These are phyloP conservation scores for Chrysopilus asiliformis DNA, from an alignment of 2,888 invertebrate species.

Conservation along the genomic window DNA sequence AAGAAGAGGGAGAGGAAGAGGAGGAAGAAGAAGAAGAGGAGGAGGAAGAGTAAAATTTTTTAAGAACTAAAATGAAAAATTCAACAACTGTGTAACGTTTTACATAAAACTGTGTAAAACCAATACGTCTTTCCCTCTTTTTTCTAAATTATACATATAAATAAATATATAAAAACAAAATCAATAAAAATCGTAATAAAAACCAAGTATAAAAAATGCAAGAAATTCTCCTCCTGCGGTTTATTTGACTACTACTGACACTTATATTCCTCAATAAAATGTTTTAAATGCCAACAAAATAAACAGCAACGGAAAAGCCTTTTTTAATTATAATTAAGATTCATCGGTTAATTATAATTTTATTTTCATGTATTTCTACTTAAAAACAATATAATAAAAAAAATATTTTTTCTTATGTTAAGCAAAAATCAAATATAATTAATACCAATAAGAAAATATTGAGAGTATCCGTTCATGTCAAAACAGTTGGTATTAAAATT, in stretches of 20 bases:
- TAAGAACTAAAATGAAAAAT: constrained; percentile 25
- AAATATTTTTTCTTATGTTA: constrained; percentile 12
- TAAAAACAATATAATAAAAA: constrained; percentile 10
- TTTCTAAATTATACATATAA: too few species aligned
- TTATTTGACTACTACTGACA: constrained; percentile 39
- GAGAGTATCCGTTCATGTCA: constrained; percentile 12
- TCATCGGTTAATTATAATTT: constrained; percentile 16
- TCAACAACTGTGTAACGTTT: too few species aligned
- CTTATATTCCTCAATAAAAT: too few species aligned
- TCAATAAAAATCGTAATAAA: constrained; percentile 6
- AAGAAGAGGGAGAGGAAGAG: constrained; percentile 52
- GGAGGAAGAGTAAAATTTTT: constrained; percentile 35
- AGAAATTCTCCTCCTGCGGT: constrained; percentile 30
- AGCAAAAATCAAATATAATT: constrained; percentile 11
- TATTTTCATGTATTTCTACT: constrained; percentile 16
- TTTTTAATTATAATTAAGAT: constrained; percentile 15
- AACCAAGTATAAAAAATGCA: too few species aligned
- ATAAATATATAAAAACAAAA: constrained; percentile 3
- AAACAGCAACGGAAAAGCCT: constrained; percentile 3
- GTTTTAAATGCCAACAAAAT: constrained; percentile 16
- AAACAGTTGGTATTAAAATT: too few species aligned
- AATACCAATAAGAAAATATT: constrained; percentile 7
- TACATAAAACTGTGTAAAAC: too few species aligned
- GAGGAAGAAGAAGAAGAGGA: constrained; percentile 43
- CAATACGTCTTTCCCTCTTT: too few species aligned